phyloP scores from a whole-genome alignment of 2,888 invertebrate species.

The Disparrhopalites patrizii region DNA sequence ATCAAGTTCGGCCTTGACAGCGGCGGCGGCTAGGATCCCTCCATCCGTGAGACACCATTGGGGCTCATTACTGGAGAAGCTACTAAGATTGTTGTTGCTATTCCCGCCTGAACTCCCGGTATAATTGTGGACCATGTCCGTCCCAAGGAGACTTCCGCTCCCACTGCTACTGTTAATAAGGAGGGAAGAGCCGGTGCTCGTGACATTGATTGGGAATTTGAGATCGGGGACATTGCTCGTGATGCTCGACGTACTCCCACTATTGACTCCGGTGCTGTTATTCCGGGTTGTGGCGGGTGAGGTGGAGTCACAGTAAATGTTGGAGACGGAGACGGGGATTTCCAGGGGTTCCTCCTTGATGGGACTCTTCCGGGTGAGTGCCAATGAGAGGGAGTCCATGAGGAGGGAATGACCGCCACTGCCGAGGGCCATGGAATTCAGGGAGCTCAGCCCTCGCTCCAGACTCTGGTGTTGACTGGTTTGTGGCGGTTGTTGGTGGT shows the following conservation, averaged over 20 bases:
- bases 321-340: slow-evolving; percentile 12
- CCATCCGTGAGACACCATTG: slow-evolving; percentile 22
- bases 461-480: too few relatives aligned
- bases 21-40: slow-evolving; percentile 38
- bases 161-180: neutral
- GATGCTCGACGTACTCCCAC: neutral
- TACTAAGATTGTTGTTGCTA: neutral
- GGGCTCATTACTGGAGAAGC: neutral
- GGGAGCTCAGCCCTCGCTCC: too few relatives aligned
- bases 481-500: neutral
- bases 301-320: slow-evolving; percentile 39
- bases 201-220: neutral
- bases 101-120: slow-evolving; percentile 1
- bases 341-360: neutral
- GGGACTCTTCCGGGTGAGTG: slow-evolving; percentile 12
- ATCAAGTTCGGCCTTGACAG: slow-evolving; percentile 44
- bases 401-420: too few relatives aligned
- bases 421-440: too few relatives aligned
- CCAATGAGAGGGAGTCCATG: slow-evolving; percentile 12
- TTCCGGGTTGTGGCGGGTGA: slow-evolving; percentile 23
- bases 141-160: neutral
- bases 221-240: neutral
- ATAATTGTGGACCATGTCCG: slow-evolving; percentile 15
- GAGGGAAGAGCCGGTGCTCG: neutral
- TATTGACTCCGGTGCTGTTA: neutral